Evolutionary conservation across 2,113 vertebrate genomes (phyloP).

Genomic region (Passer domesticus): DNA sequence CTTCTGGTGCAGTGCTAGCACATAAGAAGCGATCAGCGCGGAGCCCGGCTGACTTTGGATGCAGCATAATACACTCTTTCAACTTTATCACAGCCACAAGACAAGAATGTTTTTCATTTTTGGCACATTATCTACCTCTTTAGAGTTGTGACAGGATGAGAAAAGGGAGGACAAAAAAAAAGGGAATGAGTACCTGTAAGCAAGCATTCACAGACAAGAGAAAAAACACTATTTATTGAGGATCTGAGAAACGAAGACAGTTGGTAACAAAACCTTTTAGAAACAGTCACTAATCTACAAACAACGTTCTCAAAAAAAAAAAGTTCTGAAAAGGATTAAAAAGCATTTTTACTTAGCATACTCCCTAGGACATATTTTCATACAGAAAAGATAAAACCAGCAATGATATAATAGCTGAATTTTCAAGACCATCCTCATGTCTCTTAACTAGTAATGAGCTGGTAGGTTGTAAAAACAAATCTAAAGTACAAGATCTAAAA

Average conservation of each 20-base stretch:
- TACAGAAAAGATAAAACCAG: neutral
- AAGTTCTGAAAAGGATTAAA: neutral
- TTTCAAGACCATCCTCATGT: neutral
- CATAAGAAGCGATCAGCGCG: fast-evolving
- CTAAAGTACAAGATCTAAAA: neutral
- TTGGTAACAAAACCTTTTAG: neutral
- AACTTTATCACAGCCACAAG: neutral
- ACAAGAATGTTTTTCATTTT: neutral
- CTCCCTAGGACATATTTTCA: neutral
- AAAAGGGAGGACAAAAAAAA: neutral
- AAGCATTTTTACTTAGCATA: neutral
- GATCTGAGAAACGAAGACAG: neutral
- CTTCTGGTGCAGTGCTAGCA: neutral
- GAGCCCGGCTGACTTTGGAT: neutral
- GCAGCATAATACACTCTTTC: neutral
- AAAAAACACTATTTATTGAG: neutral
- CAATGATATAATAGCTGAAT: neutral
- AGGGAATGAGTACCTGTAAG: neutral
- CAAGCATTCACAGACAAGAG: neutral
- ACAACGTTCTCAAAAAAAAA: neutral
- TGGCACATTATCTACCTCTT: neutral
- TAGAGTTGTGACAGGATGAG: neutral
- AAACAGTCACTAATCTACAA: neutral
- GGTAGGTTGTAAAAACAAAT: neutral
- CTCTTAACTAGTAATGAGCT: neutral